Conservation (phyloP, 2,797 vertebrate species). For the Diplodus puntazzo region DNA sequence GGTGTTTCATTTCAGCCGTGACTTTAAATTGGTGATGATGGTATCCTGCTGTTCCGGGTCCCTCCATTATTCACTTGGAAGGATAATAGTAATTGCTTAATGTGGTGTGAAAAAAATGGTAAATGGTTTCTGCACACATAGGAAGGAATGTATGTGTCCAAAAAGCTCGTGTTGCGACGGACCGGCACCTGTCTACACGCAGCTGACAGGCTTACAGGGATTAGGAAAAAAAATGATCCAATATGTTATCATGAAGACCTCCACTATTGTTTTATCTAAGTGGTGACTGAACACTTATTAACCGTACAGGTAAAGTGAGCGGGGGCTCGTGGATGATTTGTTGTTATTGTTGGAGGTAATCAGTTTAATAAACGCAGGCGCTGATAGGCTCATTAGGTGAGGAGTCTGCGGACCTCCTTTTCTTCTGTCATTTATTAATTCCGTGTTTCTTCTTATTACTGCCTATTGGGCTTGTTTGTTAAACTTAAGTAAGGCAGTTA, state of each 20-base stretch:
- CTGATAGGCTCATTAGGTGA: constrained; percentile 11
- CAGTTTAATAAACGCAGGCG: constrained; percentile 11
- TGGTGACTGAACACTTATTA: background rate
- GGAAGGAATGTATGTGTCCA: constrained; percentile 33
- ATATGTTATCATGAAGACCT: background rate
- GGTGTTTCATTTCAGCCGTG: constrained; percentile 58
- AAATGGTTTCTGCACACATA: constrained; percentile 50
- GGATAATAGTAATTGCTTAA: constrained; percentile 69
- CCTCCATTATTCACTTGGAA: constrained; percentile 64
- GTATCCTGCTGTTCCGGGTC: constrained; percentile 59
- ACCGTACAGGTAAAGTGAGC: constrained; percentile 1
- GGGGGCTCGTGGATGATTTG: constrained; percentile 1
- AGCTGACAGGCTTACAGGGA: background rate
- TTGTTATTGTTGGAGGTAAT: constrained; percentile 1
- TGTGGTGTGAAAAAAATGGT: constrained; percentile 61
- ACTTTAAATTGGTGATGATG: constrained; percentile 69
- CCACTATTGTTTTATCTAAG: background rate
- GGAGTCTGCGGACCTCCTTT: constrained; percentile 3
- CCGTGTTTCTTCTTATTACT: background rate
- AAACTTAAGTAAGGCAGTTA: background rate
- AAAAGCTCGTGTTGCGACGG: constrained; percentile 14
- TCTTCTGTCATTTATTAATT: constrained; percentile 7
- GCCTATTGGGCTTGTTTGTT: background rate
- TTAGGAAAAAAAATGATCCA: background rate
- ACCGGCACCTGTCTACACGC: background rate